A percentile compares a stretch with the other conserved stretches of the same genome.
phyloP scores from a whole-genome alignment of 2,888 invertebrate species.

The Folsomia manolachei region DNA sequence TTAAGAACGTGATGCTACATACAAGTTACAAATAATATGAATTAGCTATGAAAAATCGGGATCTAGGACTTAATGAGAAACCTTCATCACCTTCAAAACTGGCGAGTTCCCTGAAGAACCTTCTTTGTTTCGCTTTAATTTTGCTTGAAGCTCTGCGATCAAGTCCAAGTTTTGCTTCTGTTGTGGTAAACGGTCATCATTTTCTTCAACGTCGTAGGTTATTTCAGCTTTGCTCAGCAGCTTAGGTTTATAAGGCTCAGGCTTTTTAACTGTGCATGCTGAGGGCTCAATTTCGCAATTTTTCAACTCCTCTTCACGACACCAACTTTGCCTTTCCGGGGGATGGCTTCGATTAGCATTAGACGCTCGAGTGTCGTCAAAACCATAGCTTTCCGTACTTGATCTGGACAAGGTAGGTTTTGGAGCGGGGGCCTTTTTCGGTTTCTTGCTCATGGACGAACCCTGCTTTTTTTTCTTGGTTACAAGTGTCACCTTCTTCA shows the following conservation, averaged over 20 bases:
- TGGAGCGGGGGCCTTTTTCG: background rate
- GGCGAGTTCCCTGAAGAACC: too few species aligned
- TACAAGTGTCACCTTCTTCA: background rate
- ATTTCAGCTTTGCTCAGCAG: background rate
- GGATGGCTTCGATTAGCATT: background rate
- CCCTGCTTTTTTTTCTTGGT: background rate
- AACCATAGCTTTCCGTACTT: background rate
- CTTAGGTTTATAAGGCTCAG: background rate
- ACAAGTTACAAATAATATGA: constrained; percentile 6
- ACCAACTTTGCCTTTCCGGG: background rate
- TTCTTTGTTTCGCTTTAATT: constrained; percentile 42
- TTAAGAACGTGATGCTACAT: constrained; percentile 36
- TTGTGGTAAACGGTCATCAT: constrained; percentile 35
- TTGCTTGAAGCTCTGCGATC: constrained; percentile 49
- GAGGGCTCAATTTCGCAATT: background rate
- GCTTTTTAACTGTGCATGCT: background rate
- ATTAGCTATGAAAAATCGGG: background rate
- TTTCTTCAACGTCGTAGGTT: constrained; percentile 15
- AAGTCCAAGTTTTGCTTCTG: constrained; percentile 48
- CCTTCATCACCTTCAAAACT: too few species aligned
- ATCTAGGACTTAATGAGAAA: too few species aligned
- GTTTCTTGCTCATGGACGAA: background rate
- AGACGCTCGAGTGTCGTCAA: background rate
- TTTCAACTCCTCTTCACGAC: background rate
- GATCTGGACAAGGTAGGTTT: background rate